A percentile compares a stretch with the other conserved stretches of the same genome.
Conservation (phyloP, 2,888 invertebrate species). For the Suillia variegata region DNA sequence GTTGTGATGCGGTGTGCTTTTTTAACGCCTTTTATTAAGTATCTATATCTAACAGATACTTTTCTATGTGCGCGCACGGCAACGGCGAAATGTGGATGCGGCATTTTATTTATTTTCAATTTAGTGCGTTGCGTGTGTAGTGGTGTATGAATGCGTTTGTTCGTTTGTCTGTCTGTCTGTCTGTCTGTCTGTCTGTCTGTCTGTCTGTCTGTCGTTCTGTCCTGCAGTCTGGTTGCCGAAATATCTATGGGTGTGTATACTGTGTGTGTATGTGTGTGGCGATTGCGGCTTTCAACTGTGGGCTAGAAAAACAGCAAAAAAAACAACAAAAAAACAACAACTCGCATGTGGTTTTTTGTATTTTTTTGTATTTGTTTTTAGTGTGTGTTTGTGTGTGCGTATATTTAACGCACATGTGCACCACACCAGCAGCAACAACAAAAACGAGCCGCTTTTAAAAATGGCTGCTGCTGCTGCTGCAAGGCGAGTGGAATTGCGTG, state of each 20-base stretch:
- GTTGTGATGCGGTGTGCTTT: too few species aligned
- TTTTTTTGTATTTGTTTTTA: neutral
- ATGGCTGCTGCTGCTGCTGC: too few species aligned
- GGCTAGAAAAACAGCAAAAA: constrained; percentile 3
- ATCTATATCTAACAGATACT: constrained; percentile 3
- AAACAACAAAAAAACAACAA: neutral
- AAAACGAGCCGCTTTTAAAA: neutral
- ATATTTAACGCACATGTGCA: neutral
- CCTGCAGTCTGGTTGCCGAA: neutral
- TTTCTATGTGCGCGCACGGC: neutral
- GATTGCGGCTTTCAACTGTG: constrained; percentile 1
- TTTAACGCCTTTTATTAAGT: neutral
- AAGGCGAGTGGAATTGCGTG: neutral
- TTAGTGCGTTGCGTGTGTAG: neutral
- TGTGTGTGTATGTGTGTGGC: constrained; percentile 22
- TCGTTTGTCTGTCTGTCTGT: neutral
- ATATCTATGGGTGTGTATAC: neutral
- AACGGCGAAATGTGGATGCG: neutral
- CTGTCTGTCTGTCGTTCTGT: too few species aligned
- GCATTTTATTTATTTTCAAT: neutral
- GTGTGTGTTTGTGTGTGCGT: neutral
- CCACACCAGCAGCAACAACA: too few species aligned
- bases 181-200: neutral
- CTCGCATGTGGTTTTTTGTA: neutral
- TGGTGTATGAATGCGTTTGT: too few species aligned